Base-by-base conservation (phyloP, 2,888 invertebrate species). In the Micoletzkya japonica region DNA sequence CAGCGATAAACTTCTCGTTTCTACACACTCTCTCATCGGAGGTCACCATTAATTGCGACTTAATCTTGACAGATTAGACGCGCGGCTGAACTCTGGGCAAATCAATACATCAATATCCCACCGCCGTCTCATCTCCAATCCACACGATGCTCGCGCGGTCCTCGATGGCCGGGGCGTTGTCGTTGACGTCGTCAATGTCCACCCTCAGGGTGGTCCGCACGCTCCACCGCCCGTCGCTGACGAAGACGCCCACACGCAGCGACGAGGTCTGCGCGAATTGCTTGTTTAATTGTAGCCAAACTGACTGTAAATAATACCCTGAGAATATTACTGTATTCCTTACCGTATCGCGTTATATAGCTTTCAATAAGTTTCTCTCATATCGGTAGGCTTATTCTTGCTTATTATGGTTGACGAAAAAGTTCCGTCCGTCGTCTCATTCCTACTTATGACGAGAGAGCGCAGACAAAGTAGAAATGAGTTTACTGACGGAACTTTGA, bases 171-270 rank as follows among this genome's bases (percentile, higher is more conserved):
- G 96, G 97, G 0, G 93, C 91, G 87, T 96, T 95, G 87, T 97
- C 97, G 87, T 97, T 97, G 73, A 92, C 91, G 86, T 96, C 96
- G 76, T 92, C 90, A 1, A 97, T 92, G 75, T 90, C 90, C 10
- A 97, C 91, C 24, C 90, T 90, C 86, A 95, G 91, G 59, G 90
- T 89, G 74, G 93, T 91, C 44, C 72, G 71, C 39, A 80, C 76
- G 14, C 70, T 71, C 79, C 79, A 79, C 26, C 72, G 68, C 0
- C 76, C 79, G 64, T 81, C 81, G 36, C 72, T 74, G 3, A 78
- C 73, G 10, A 73, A 69, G 7, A 81, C 76, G 49, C 74, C 73
- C n/a, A 81, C 71, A 10, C 77, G 75, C 50, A 79, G 78, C 24
- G 63, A 70, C 4, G 73, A 14, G 24, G 69, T 74, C 77, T 76